Base-by-base conservation (phyloP, 2,888 invertebrate genomes). In the Drosophila colorata region DNA sequence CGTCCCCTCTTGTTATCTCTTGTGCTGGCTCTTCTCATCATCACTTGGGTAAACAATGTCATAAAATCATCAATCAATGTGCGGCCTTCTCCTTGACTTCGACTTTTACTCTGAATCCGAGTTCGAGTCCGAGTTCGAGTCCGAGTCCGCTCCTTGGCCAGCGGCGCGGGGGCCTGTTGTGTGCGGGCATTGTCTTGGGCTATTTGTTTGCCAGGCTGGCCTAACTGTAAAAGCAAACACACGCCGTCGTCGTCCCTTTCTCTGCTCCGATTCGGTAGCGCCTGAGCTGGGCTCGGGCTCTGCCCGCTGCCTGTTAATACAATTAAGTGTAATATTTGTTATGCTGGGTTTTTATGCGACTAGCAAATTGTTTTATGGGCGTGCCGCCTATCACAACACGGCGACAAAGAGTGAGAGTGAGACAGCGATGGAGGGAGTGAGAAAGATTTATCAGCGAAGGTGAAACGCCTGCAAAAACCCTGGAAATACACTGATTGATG, bases 21-120 rank as follows among this genome's bases (percentile, higher is more conserved):
- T 52, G 35, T 35, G 51, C 55, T 52, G 71, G 61, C 78, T 77
- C 58, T 52, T 56, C 84, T 73, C 85, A 84, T 88, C 89, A 84
- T 87, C 87, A 82, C 80, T 88, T 78, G 85, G 81, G 89, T 80
- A 85, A 86, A 86, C 86, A 86, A 80, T 85, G 89, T 87, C 89
- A 88, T 88, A 88, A 88, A 88, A 85, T 86, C 86, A 86, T 88
- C 86, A 86, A 86, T 86, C 85, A 86, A 74, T 72, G 53, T 66
- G 57, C 43, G 51, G 37, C n/a, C 64, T 33, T 56, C 60, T 20
- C 58, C 43, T 33, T 47, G 60, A 37, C 40, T 38, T 35, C 37
- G 43, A 37, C 57, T 41, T 43, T 14, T 31, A n/a, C 35, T 37
- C 5, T 3, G 47, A 40, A 56, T 51, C 33, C 33, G 43, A 20